Evolutionary conservation across 2,888 invertebrate species (phyloP).

Genomic region (Tachina grossa): DNA sequence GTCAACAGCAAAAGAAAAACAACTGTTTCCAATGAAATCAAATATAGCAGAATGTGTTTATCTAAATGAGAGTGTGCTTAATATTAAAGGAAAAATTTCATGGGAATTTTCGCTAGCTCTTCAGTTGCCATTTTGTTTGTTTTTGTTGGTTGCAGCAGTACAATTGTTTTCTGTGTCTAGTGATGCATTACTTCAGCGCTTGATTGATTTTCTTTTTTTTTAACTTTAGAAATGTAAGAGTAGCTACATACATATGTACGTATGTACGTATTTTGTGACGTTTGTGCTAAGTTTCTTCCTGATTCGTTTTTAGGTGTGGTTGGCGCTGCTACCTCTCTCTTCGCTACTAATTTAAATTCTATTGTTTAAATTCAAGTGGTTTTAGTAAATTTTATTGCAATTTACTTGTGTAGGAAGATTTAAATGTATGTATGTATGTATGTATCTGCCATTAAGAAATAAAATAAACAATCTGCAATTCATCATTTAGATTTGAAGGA

Average conservation of each 20-base stretch:
- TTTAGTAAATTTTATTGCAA: conserved; percentile 49
- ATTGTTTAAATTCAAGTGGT: conserved; percentile 44
- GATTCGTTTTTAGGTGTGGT: conserved; percentile 51
- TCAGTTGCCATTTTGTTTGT: conserved; percentile 58
- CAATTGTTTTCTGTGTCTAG: conserved; percentile 65
- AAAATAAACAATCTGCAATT: conserved; percentile 38
- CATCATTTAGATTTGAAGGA: conserved; percentile 35
- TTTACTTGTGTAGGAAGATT: background rate
- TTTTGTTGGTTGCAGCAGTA: conserved; percentile 28
- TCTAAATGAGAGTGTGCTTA: background rate
- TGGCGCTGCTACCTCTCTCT: conserved; percentile 11
- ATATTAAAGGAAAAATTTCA: conserved; percentile 28
- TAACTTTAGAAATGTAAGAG: conserved; percentile 29
- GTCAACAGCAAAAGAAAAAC: conserved; percentile 14
- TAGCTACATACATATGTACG: background rate
- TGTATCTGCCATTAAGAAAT: background rate
- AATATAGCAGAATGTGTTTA: background rate
- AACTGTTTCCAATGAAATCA: conserved; percentile 23
- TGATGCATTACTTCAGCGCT: conserved; percentile 71
- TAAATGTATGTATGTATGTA: background rate
- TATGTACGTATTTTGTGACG: background rate
- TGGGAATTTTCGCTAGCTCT: conserved; percentile 40
- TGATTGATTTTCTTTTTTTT: conserved; percentile 73
- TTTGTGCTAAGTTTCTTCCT: conserved; percentile 23
- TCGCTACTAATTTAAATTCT: conserved; percentile 34